Evolutionary conservation across 2,797 vertebrate genomes (phyloP), one percentile per base, ranked within the genome.

Genomic region (Kryptopterus vitreolus): DNA sequence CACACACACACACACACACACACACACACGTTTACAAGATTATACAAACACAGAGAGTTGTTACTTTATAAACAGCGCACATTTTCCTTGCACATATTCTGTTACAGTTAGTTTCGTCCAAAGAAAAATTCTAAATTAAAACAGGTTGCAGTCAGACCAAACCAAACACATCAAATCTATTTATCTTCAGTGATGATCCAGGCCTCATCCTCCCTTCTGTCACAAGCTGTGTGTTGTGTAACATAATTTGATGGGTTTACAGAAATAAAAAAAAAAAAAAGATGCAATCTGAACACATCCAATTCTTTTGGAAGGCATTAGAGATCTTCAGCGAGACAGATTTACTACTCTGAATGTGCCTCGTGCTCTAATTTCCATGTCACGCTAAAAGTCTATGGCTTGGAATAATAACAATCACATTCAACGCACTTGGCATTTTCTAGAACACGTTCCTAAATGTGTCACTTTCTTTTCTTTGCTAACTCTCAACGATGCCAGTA

Each of bases 331-430:
- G 15, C 26, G 53, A 52, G 59, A 29, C 68, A 46, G 68, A 77
- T 85, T 77, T 63, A 78, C 43, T 38, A 50, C 68, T 62, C 38
- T 57, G 8, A 76, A 77, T 48, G 63, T 43, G 76, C 4, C 18
- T 77, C 6, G 10, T 58, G 22, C 71, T 57, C 24, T 55, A 75
- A 70, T 70, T 46, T 58, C n/a, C 43, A 57, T 71, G 52, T 73
- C 55, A 31, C 35, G 29, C 33, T 68, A 80, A 68, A 63, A 57
- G 33, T 61, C 13, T 69, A 38, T 53, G 58, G 15, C 53, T 81
- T 79, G 50, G 22, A 79, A 63, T 71, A 70, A 81, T 74, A 69
- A 63, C 52, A 78, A 55, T 58, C 72, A 61, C 78, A 66, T 38
- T 52, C 31, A 76, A 43, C 55, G 53, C 43, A 48, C 69, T 66